Evolutionary conservation across 2,797 vertebrate species (phyloP).

Genomic region (Sitta carolinensis): DNA sequence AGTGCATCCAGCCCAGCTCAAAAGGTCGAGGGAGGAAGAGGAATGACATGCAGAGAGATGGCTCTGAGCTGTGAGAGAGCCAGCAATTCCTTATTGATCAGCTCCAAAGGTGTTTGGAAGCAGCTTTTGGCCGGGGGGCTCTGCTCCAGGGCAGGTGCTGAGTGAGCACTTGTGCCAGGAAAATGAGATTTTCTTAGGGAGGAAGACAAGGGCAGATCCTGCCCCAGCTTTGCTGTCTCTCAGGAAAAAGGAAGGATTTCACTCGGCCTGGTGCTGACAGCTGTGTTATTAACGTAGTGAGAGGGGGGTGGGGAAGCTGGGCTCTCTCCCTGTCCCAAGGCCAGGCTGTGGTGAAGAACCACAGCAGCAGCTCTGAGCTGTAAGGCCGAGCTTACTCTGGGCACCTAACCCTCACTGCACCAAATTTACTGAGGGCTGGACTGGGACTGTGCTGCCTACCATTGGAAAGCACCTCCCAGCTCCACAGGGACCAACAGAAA

Average conservation of each 20-base stretch:
- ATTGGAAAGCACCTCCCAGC: rapidly evolving
- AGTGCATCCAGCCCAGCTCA: not conserved
- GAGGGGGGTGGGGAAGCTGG: not conserved
- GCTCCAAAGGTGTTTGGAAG: not conserved
- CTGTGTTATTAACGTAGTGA: not conserved
- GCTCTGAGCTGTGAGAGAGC: not conserved
- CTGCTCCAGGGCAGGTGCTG: not conserved
- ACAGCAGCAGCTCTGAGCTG: not conserved
- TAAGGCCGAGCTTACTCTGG: not conserved
- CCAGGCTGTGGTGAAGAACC: not conserved
- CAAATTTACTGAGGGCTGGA: not conserved
- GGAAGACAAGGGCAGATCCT: not conserved
- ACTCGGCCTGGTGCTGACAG: not conserved
- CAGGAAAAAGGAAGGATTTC: not conserved
- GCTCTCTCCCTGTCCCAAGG: not conserved
- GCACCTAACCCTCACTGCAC: not conserved
- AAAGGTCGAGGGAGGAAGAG: not conserved
- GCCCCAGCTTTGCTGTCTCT: not conserved
- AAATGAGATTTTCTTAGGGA: not conserved
- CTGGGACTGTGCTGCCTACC: not conserved
- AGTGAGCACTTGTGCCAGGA: not conserved
- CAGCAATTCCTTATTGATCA: not conserved
- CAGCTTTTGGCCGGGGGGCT: rapidly evolving
- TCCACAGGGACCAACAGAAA: not conserved
- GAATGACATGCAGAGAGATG: not conserved